A percentile compares a stretch with the other conserved stretches of the same genome.
Conservation (phyloP, 2,113 vertebrate species). For the Fregetta grallaria region DNA sequence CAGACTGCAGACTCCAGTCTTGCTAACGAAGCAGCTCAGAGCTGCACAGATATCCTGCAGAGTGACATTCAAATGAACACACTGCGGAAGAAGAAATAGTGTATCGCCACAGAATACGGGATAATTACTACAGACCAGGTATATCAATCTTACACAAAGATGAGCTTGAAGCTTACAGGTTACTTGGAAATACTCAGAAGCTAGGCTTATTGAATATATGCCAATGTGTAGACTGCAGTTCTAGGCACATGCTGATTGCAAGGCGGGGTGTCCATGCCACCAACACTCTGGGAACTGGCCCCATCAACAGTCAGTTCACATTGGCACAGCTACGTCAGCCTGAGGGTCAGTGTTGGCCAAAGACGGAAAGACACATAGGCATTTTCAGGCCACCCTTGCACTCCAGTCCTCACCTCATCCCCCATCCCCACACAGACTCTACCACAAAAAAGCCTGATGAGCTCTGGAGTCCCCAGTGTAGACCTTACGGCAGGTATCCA, state of each 20-base stretch:
- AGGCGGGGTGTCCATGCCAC: not conserved
- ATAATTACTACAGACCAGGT: not conserved
- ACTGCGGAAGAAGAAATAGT: not conserved
- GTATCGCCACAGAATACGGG: not conserved
- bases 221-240: not conserved
- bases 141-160: not conserved
- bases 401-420: not conserved
- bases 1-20: constrained; percentile 2
- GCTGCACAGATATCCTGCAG: not conserved
- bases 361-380: not conserved
- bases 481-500: not conserved
- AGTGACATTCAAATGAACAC: constrained; percentile 21
- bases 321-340: not conserved
- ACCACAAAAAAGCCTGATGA: not conserved
- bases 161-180: not conserved
- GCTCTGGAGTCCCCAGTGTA: not conserved
- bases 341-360: not conserved
- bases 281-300: not conserved
- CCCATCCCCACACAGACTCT: not conserved
- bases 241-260: not conserved
- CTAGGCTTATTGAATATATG: not conserved
- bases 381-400: not conserved
- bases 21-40: not conserved
- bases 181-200: not conserved
- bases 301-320: not conserved